A percentile compares a stretch with the other conserved stretches of the same genome.
Conservation (phyloP, 2,113 vertebrate genomes). For the Xiphophorus couchianus region DNA sequence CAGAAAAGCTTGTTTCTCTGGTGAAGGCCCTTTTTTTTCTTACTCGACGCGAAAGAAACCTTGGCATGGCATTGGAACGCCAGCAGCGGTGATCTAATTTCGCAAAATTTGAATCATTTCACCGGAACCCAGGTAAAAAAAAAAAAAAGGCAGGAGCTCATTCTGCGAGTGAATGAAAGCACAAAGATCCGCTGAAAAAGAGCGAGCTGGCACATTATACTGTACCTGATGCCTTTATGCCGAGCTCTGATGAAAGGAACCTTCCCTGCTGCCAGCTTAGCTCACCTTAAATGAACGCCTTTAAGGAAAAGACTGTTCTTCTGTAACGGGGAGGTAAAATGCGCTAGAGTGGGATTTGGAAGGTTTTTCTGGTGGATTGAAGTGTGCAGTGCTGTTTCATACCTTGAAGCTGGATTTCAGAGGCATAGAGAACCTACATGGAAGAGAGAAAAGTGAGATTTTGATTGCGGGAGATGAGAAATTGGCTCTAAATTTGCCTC, state of each 20-base stretch:
- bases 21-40: conserved; percentile 54
- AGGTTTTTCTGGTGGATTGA: conserved; percentile 48
- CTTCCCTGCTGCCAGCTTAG: conserved; percentile 55
- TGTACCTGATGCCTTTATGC: conserved; percentile 59
- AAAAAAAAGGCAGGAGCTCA: conserved; percentile 19
- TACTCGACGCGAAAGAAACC: conserved; percentile 44
- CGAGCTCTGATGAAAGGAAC: conserved; percentile 67
- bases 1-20: conserved; percentile 73
- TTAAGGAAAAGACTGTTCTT: conserved; percentile 47
- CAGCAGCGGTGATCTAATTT: conserved; percentile 68
- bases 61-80: conserved; percentile 59
- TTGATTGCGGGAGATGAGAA: conserved; percentile 59
- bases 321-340: conserved; percentile 44
- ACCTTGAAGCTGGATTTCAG: conserved; percentile 37
- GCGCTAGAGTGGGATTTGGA: conserved; percentile 39
- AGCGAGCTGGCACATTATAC: conserved; percentile 50
- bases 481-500: conserved; percentile 26
- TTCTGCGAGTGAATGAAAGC: conserved; percentile 47
- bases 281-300: conserved; percentile 68
- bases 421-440: conserved; percentile 35
- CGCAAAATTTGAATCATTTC: conserved; percentile 70
- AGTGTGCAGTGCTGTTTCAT: conserved; percentile 35
- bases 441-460: conserved; percentile 29
- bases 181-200: conserved; percentile 55
- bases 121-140: conserved; percentile 53